A percentile compares a stretch with the other conserved stretches of the same genome.
phyloP scores from a whole-genome alignment of 2,797 vertebrate genomes.

The Pempheris klunzingeri region DNA sequence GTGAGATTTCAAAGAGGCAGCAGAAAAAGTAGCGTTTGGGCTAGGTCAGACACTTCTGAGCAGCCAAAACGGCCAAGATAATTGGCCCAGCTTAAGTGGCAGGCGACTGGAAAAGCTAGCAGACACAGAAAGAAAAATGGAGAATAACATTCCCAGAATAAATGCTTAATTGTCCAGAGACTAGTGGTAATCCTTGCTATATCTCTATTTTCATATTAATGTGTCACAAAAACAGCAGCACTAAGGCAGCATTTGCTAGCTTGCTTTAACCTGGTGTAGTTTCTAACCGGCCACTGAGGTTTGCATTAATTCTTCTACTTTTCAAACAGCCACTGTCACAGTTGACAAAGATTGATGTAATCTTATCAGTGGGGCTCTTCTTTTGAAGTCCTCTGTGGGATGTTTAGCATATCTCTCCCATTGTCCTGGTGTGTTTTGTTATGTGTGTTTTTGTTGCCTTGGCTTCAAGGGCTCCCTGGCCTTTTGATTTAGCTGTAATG shows the following conservation, averaged over 20 bases:
- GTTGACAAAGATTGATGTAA: conserved; percentile 69
- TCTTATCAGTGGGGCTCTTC: conserved; percentile 64
- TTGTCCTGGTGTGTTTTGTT: conserved; percentile 73
- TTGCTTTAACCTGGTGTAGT: conserved; percentile 30
- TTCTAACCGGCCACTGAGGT: conserved; percentile 23
- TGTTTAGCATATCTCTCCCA: conserved; percentile 75
- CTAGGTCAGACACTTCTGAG: conserved; percentile 90
- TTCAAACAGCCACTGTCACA: conserved; percentile 50
- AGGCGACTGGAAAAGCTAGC: conserved; percentile 85
- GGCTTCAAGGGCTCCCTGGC: conserved; percentile 66
- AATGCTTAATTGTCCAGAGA: conserved; percentile 75
- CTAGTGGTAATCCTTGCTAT: conserved; percentile 45
- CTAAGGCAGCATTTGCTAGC: conserved; percentile 21
- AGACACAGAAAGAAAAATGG: conserved; percentile 69
- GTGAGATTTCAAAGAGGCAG: conserved; percentile 91
- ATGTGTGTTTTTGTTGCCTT: conserved; percentile 71
- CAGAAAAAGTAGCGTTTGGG: conserved; percentile 89
- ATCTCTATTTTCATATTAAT: conserved; percentile 57
- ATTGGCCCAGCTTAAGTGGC: conserved; percentile 92
- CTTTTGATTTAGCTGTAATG: conserved; percentile 76
- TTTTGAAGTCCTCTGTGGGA: conserved; percentile 65
- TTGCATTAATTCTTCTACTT: conserved; percentile 26
- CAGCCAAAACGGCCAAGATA: conserved; percentile 90
- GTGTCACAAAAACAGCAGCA: conserved; percentile 34
- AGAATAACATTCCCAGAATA: conserved; percentile 72